These are phyloP conservation scores for Aethes cnicana DNA, from an alignment of 2,888 invertebrate species.

Conservation along the genomic window DNA sequence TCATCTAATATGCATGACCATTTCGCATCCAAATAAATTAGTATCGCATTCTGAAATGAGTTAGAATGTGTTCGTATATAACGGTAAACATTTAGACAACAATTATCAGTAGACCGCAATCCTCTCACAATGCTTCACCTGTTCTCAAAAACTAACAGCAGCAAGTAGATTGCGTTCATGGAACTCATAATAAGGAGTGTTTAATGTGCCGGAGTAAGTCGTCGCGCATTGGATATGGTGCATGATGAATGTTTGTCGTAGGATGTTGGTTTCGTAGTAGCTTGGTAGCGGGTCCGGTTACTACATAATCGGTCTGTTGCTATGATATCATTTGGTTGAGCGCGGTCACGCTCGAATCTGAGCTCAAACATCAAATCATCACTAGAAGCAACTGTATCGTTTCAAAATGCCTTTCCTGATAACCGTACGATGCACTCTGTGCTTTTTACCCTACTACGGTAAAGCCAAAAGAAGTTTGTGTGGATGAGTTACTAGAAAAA, in stretches of 20 bases:
- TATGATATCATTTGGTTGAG: slow-evolving; percentile 73
- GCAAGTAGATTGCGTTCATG: slow-evolving; percentile 35
- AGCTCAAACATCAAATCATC: slow-evolving; percentile 18
- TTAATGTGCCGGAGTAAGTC: neutral
- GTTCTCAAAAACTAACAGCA: slow-evolving; percentile 30
- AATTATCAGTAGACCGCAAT: slow-evolving; percentile 71
- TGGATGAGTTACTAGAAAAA: too few species aligned
- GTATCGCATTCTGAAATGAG: slow-evolving; percentile 52
- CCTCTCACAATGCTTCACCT: slow-evolving; percentile 50
- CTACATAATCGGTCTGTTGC: slow-evolving; percentile 69
- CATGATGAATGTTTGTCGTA: slow-evolving; percentile 32
- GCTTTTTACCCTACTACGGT: too few species aligned
- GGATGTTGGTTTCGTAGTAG: slow-evolving; percentile 32
- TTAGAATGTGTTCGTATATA: slow-evolving; percentile 56
- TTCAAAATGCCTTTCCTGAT: slow-evolving; percentile 9
- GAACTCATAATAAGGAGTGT: slow-evolving; percentile 32
- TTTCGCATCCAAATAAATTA: slow-evolving; percentile 42
- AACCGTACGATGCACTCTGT: slow-evolving; percentile 16
- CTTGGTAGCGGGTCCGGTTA: slow-evolving; percentile 61
- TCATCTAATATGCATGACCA: neutral
- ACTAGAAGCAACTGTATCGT: slow-evolving; percentile 26
- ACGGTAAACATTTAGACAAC: slow-evolving; percentile 76
- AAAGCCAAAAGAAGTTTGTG: too few species aligned
- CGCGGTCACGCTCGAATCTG: slow-evolving; percentile 58
- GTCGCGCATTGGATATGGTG: slow-evolving; percentile 45